Base-by-base conservation (phyloP, 2,888 invertebrate species). In the Cephus runcator region DNA sequence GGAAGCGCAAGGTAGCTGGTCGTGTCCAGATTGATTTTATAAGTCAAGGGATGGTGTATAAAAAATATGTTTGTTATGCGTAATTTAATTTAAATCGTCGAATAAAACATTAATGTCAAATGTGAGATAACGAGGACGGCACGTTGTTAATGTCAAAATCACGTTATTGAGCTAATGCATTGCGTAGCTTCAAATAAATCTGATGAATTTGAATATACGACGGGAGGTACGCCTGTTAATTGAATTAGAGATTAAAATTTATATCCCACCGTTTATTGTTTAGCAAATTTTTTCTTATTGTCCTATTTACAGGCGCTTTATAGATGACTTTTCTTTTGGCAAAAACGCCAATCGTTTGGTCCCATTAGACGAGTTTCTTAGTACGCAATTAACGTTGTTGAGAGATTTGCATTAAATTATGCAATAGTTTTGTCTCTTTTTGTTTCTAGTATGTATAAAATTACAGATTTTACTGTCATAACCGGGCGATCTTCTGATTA, bases 31-130 rank as follows among this genome's bases (percentile, higher is more conserved):
- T 83, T 84, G 76, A 81, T 80, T 86, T 85, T 85, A 81, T 79
- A 75, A 79, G 80, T 79, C 79, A 69, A 77, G 78, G 76, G 69
- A 77, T 79, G 82, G 81, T 83, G 84, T 82, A 81, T 84, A 84
- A 85, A 83, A 69, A 69, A 69, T 78, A 79, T 83, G 85, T 87
- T 87, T 87, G 86, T 88, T 89, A 87, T 87, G 85, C 87, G 83
- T 88, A 88, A 88, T 86, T 90, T 88, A 87, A 89, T 89, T 89
- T 88, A 88, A 83, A 85, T 81, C 83, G 83, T 84, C 85, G 82
- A 86, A 81, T 87, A 87, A 85, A 40, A 85, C 83, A 84, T 83
- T 80, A 85, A 83, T 69, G 69, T 69, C 69, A 69, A 69, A 30
- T 69, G 69, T 69, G 40, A 40, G 40, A 15, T 40, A 69, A 69